Evolutionary conservation across 92 coral and sea anemone genomes (phyloP).

Genomic region (Plumapathes pennacea): DNA sequence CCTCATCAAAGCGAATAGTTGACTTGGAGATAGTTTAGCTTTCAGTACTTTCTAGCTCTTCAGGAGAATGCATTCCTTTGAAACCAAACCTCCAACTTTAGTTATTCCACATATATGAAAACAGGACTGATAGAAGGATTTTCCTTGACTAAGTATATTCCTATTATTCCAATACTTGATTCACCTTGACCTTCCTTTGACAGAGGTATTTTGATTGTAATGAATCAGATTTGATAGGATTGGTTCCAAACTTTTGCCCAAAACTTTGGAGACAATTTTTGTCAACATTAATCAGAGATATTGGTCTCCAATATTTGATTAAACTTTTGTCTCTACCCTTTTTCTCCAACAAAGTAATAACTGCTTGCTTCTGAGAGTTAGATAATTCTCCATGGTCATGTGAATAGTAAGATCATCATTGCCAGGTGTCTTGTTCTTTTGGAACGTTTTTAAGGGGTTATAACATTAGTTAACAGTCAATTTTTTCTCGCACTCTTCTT

Average conservation of each 20-base stretch:
- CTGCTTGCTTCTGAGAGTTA: conserved; percentile 8
- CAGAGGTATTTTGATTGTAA: not conserved
- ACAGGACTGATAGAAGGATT: not conserved
- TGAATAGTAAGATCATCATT: not conserved
- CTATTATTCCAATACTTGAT: conserved; percentile 1
- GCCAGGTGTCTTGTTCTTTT: conserved; percentile 27
- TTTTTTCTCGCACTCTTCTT: conserved; percentile 14
- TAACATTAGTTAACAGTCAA: conserved; percentile 26
- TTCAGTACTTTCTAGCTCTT: no score
- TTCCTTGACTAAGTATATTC: not conserved
- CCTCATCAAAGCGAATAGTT: no score
- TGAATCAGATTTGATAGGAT: not conserved
- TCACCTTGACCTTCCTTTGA: conserved; percentile 1
- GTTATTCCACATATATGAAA: no score
- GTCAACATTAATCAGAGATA: conserved; percentile 31
- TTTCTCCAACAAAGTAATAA: conserved; percentile 7
- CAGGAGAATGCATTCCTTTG: no score
- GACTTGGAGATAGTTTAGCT: no score
- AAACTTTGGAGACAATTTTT: conserved; percentile 10
- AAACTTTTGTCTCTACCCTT: not conserved
- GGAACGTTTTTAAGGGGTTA: conserved; percentile 17
- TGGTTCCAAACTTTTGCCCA: conserved; percentile 8
- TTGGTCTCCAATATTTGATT: conserved; percentile 39
- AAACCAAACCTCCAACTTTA: no score
- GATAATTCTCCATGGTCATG: conserved; percentile 6